Evolutionary conservation across 2,797 vertebrate species (phyloP).

Genomic region (Hydrocynus forskahlii): DNA sequence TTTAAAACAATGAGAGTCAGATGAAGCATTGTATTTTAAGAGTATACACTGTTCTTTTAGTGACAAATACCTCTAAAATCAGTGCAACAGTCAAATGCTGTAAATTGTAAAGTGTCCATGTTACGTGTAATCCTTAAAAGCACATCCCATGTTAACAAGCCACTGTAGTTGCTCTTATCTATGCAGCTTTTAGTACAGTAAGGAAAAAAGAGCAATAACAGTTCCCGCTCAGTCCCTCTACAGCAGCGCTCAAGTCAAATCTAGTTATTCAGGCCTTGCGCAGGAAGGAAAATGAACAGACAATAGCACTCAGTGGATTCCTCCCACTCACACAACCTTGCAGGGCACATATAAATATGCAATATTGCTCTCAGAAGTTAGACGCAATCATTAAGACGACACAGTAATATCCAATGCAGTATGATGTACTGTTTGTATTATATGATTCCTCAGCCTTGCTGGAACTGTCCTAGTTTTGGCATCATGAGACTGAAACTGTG

Average conservation of each 20-base stretch:
- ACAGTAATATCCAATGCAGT: slow-evolving; percentile 30
- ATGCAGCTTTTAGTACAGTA: not conserved
- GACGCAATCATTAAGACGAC: slow-evolving; percentile 33
- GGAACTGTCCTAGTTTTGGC: slow-evolving; percentile 32
- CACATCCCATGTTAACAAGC: no score
- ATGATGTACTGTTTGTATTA: slow-evolving; percentile 9
- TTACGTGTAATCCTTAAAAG: no score
- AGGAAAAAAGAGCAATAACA: not conserved
- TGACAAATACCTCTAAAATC: no score
- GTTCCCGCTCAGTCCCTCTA: not conserved
- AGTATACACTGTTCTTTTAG: no score
- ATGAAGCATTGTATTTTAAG: no score
- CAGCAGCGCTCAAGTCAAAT: slow-evolving; percentile 2
- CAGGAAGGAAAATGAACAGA: slow-evolving; percentile 27
- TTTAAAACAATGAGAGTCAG: no score
- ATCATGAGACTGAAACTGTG: no score
- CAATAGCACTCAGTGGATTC: slow-evolving; percentile 34
- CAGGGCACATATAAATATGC: slow-evolving; percentile 47
- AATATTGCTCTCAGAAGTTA: slow-evolving; percentile 34
- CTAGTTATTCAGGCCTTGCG: slow-evolving; percentile 9
- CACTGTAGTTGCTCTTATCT: not conserved
- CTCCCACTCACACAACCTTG: slow-evolving; percentile 42
- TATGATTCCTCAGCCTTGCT: not conserved
- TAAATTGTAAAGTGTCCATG: no score
- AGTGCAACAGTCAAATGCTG: no score